Evolutionary conservation across 2,888 invertebrate genomes (phyloP).

Genomic region (Cephus spinipes): DNA sequence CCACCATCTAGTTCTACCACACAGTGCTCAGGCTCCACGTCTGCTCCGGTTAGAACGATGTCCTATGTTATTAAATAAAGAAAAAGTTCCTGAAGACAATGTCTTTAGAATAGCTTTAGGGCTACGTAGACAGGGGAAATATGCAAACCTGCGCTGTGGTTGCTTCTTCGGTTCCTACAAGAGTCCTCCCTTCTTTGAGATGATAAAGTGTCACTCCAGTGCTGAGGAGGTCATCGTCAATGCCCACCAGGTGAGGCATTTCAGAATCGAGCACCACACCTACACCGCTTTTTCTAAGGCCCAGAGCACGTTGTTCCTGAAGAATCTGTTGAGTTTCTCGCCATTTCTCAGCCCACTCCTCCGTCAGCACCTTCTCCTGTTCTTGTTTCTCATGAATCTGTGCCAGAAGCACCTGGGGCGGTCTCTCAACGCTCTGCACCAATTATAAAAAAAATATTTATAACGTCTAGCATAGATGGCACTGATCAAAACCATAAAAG

Average conservation of each 20-base stretch:
- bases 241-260: slow-evolving; percentile 91
- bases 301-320: slow-evolving; percentile 88
- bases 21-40: slow-evolving; percentile 84
- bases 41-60: slow-evolving; percentile 82
- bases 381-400: slow-evolving; percentile 92
- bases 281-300: slow-evolving; percentile 86
- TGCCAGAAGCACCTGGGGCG: slow-evolving; percentile 77
- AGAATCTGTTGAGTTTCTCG: slow-evolving; percentile 88
- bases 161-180: slow-evolving; percentile 84
- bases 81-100: neutral
- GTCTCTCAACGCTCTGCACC: slow-evolving; percentile 67
- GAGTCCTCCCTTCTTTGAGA: slow-evolving; percentile 89
- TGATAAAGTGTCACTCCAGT: slow-evolving; percentile 94
- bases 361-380: slow-evolving; percentile 88
- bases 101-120: neutral
- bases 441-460: slow-evolving; percentile 15
- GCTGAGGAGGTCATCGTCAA: slow-evolving; percentile 89
- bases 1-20: slow-evolving; percentile 78
- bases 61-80: slow-evolving; percentile 70
- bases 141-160: slow-evolving; percentile 65
- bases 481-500: slow-evolving; percentile 10
- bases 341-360: slow-evolving; percentile 96
- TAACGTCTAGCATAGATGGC: slow-evolving; percentile 17
- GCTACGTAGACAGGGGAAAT: neutral
- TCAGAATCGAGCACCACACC: slow-evolving; percentile 92